phyloP scores from a whole-genome alignment of 2,113 vertebrate genomes.

The Lamprologus ornatipinnis region DNA sequence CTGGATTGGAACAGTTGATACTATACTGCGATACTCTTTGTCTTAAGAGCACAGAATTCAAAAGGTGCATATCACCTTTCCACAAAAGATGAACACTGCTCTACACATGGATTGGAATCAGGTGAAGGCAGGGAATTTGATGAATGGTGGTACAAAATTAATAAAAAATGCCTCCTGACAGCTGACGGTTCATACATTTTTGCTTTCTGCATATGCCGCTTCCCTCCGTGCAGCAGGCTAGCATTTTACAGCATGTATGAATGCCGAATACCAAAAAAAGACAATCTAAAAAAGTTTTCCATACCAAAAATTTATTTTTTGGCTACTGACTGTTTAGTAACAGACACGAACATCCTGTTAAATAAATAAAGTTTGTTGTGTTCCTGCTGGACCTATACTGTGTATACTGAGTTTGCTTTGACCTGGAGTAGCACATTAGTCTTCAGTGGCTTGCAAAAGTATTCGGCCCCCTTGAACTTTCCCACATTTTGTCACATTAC shows the following conservation, averaged over 20 bases:
- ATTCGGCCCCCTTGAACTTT: neutral
- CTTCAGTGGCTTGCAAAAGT: neutral
- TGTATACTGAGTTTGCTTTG: too few species aligned
- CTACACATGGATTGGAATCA: neutral
- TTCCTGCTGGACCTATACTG: neutral
- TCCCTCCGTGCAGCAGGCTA: neutral
- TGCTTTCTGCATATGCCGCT: neutral
- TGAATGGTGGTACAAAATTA: neutral
- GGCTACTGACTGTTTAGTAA: neutral
- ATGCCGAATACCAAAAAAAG: neutral
- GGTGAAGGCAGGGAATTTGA: neutral
- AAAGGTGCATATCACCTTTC: neutral
- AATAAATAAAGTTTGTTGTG: neutral
- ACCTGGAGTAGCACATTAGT: neutral
- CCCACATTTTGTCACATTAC: neutral
- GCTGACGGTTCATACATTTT: neutral
- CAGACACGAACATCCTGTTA: neutral
- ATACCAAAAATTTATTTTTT: neutral
- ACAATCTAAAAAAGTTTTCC: neutral
- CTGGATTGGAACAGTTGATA: neutral
- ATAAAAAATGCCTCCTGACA: neutral
- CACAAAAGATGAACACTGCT: neutral
- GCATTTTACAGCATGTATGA: neutral
- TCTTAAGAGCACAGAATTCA: neutral
- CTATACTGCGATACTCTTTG: neutral